Percentiles rank a stretch among this genome's conserved stretches.
Evolutionary conservation across 2,888 invertebrate genomes (phyloP).

Genomic region (Leptopterna dolabrata): DNA sequence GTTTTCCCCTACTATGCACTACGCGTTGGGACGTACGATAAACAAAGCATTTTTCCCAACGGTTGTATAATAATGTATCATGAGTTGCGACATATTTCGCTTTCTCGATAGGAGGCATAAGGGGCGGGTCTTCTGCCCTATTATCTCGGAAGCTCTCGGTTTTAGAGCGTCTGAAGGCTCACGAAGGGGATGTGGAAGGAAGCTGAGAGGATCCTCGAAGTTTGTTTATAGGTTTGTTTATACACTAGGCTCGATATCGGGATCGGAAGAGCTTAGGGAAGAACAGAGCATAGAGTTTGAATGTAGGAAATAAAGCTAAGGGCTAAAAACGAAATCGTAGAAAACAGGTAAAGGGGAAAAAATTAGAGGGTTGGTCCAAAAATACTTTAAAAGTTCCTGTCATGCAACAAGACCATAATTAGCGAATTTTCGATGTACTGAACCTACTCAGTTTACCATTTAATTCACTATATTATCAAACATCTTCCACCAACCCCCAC

Average conservation of each 20-base stretch:
- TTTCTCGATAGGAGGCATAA: not conserved
- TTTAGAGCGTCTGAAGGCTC: not conserved
- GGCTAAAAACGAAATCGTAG: too few relatives aligned
- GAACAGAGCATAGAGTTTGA: too few relatives aligned
- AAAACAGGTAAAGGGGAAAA: too few relatives aligned
- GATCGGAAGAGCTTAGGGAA: not conserved
- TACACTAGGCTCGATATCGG: not conserved
- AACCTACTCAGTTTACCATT: too few relatives aligned
- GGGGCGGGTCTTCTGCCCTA: slow-evolving; percentile 1
- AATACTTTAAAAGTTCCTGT: too few relatives aligned
- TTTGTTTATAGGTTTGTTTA: slow-evolving; percentile 18
- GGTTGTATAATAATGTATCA: slow-evolving; percentile 6
- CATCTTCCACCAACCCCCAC: too few relatives aligned
- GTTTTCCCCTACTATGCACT: not conserved
- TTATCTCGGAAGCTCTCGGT: not conserved
- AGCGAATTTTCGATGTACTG: too few relatives aligned
- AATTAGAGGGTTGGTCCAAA: too few relatives aligned
- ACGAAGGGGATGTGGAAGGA: not conserved
- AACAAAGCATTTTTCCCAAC: not conserved
- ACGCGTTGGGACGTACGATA: not conserved
- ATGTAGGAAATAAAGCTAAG: too few relatives aligned
- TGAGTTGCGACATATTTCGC: not conserved
- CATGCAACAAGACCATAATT: too few relatives aligned
- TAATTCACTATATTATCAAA: too few relatives aligned
- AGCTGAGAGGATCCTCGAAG: not conserved